Base-by-base conservation (phyloP, 2,888 invertebrate genomes). In the Coenonympha glycerion region DNA sequence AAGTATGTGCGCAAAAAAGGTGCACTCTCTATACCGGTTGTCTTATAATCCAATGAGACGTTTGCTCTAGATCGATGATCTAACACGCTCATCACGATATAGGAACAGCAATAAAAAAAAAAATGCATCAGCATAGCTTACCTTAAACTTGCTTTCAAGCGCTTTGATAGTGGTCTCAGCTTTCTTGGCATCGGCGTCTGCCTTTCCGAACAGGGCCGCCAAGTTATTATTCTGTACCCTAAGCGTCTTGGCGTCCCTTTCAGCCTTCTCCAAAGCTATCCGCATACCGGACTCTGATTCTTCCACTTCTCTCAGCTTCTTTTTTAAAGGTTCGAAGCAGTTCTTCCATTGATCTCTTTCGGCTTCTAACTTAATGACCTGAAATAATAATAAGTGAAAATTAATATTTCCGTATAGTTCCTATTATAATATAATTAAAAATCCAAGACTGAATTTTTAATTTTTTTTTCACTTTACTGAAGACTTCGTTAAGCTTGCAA, bases 251-350 rank as follows among this genome's bases (percentile, higher is more conserved):
- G 88, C 79, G 47, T 91, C 90, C 37, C 89, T 87, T 31, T 89
- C 88, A 0, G 90, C 71, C 51, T 88, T 88, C 49, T 89, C 88
- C 40, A 90, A 63, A 28, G 89, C 87, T 55, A 86, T 78, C 49
- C 89, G 85, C 53, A 90, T 76, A 1, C 83, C 83, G 0, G 87
- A 80, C 57, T 91, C 91, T 0, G 88, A 77, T 48, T 91, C 90
- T 65, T 90, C 89, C 21, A 91, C 64, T 62, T 90, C 89, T 31
- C 79, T 77, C 19, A 91, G 81, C 59, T 90, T 89, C 65, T 63
- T 87, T 77, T 69, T 90, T 63, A 78, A 76, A 64, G 66, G 89
- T 66, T 68, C 89, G 63, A 73, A 83, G 60, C 62, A 89, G 77
- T 65, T 86, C 78, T 71, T 91, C 87, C 59, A 91, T 68, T 73